Percentiles rank a stretch among this genome's conserved stretches.
Evolutionary conservation across 23 tunicate genomes (phyloP).

Genomic region (Diplosoma virens): DNA sequence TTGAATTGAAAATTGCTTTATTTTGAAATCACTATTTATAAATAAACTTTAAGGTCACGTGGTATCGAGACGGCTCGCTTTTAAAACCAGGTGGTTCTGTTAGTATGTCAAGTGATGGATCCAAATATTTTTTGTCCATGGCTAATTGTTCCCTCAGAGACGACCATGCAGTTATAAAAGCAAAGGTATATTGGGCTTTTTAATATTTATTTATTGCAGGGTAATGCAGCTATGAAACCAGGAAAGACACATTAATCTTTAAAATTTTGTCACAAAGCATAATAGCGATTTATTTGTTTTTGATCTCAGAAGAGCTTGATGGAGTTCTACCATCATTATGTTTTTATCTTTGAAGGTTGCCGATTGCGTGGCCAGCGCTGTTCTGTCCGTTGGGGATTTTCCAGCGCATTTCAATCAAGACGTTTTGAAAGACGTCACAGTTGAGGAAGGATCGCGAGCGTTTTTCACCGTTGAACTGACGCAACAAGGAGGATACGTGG

Average conservation of each 20-base stretch:
- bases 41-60: constrained; percentile 36
- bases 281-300: too few species aligned
- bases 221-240: too few species aligned
- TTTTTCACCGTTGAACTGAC: constrained; percentile 59
- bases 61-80: constrained; percentile 48
- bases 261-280: too few species aligned
- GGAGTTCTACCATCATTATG: too few species aligned
- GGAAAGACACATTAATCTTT: too few species aligned
- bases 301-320: too few species aligned
- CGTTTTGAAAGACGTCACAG: constrained; percentile 35
- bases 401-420: constrained; percentile 47
- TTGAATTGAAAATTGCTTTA: neutral
- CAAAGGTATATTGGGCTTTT: constrained; percentile 37
- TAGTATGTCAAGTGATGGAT: constrained; percentile 49
- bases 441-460: constrained; percentile 65
- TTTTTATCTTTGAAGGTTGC: constrained; percentile 63
- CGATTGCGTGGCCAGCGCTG: constrained; percentile 42
- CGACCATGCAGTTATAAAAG: constrained; percentile 63
- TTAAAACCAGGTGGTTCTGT: constrained; percentile 5
- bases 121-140: constrained; percentile 31
- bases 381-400: constrained; percentile 29
- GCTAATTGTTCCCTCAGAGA: constrained; percentile 47
- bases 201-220: too few species aligned
- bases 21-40: neutral
- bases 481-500: constrained; percentile 57